Evolutionary conservation across 1,140 invertebrate species (phyloP).

Genomic region (Triops longicaudatus): DNA sequence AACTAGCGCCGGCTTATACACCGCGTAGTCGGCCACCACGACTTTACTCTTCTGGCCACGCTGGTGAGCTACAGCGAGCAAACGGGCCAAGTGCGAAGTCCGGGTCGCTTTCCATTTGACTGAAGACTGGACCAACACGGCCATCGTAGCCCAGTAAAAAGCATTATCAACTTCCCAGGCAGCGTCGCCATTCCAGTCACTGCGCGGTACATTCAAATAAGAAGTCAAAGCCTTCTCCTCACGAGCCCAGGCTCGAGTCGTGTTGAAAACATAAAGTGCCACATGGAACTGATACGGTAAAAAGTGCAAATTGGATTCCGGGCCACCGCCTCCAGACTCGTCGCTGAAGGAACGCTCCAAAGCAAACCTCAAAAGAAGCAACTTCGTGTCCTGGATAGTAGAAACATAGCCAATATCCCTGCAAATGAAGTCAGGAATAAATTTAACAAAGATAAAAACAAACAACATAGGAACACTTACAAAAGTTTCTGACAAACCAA

Average conservation of each 20-base stretch:
- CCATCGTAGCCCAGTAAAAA: conserved; percentile 72
- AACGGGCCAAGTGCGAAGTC: conserved; percentile 61
- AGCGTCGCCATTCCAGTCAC: conserved; percentile 53
- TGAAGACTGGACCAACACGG: conserved; percentile 65
- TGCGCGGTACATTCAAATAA: conserved; percentile 8
- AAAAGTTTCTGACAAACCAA: no score
- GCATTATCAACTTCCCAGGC: conserved; percentile 83
- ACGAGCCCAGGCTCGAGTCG: conserved; percentile 60
- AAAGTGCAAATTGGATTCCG: conserved; percentile 94
- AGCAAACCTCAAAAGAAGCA: conserved; percentile 80
- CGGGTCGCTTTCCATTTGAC: conserved; percentile 56
- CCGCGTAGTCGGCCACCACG: conserved; percentile 57
- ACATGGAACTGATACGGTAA: conserved; percentile 90
- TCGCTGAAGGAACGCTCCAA: conserved; percentile 93
- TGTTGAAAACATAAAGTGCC: conserved; percentile 89
- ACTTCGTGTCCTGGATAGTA: conserved; percentile 88
- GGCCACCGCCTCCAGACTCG: conserved; percentile 91
- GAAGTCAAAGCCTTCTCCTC: conserved; percentile 62
- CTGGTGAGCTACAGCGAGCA: conserved; percentile 69
- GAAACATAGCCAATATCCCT: conserved; percentile 79
- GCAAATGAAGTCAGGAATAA: conserved; percentile 30
- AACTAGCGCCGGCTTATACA: conserved; percentile 77
- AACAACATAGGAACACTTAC: not conserved
- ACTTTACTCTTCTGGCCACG: conserved; percentile 44
- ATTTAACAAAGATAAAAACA: conserved; percentile 20